Base-by-base conservation (phyloP, 2,113 vertebrate species). In the Rhinopithecus roxellana region DNA sequence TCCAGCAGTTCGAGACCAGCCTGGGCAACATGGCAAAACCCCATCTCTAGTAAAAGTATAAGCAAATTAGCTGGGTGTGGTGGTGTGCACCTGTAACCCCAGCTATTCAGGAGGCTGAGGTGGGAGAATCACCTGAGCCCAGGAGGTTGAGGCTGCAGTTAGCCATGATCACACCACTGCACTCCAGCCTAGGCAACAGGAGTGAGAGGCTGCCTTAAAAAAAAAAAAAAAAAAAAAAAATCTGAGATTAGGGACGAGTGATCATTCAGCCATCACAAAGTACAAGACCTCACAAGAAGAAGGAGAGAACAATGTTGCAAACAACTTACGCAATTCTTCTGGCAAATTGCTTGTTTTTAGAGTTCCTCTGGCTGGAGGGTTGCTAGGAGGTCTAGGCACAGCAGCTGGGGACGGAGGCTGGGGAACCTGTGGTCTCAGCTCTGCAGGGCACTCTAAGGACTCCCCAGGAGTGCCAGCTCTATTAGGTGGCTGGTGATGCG, bases 341-440 rank as follows among this genome's bases (percentile, higher is more conserved):
- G 99, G 99, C 98, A 99, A 95, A 96, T 98, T 99, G 97, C 99
- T 99, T 85, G 98, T 98, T 98, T 98, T 99, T 89, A 99, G 98
- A 90, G 98, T 98, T 94, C 98, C 98, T 93, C 79, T 98, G 92
- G 96, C 98, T 96, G 96, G 97, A 93, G 93, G 97, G 85, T 98
- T 98, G 93, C 98, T 99, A 43, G 92, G 97, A 96, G 98, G 98
- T 94, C 98, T 98, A 0, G 99, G 98, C 79, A 98, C 35, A 8
- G 98, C 98, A 96, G 93, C 98, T 90, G 98, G 97, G 43, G 86
- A 90, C 0, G 61, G 95, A 92, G 95, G 93, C 96, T 94, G 97
- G 72, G 75, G 94, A 59, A 48, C 87, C 14, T 92, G 96, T 52
- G 96, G 93, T 82, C 95, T 96, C 75, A 91, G 4, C 59, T 99